Base-by-base conservation (phyloP, 2,113 vertebrate genomes). In the Orcinus orca region DNA sequence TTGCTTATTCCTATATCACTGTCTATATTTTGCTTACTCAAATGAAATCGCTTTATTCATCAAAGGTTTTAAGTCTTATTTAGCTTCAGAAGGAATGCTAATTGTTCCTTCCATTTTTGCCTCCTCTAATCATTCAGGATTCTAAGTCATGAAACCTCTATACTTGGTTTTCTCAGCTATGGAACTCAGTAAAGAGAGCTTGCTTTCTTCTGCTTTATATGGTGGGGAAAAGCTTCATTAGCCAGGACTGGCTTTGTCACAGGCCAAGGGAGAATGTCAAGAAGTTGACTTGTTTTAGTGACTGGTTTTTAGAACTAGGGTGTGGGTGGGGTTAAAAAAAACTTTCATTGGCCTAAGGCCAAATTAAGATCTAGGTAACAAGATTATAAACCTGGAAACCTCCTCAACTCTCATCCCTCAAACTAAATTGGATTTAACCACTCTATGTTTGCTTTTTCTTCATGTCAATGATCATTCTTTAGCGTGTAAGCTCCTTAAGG, bases 231-330 rank as follows among this genome's bases (percentile, higher is more conserved):
- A 71, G 6, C 26, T 38, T 85, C 36, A 25, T 79, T 85, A 58
- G 31, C 18, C 36, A 58, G 31, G 18, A 47, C 36, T 89, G 47
- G 5, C 71, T 88, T 92, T 92, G 44, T 73, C 47, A 38, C 1
- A 33, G 33, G 33, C 6, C 13, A 9, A 88, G 10, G 33, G 33
- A 53, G 41, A 65, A 80, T 85, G 33, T 12, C 36, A 74, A 94
- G 84, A 95, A 77, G 38, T 47, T 97, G 85, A 89, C 81, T 55
- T 90, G 21, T 82, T 65, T 95, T 62, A 83, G 68, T 77, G 68
- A 71, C 90, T 89, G 9, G 1, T 33, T 92, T 86, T 80, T 53
- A 77, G 53, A 58, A 93, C 14, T 41, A 63, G 62, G 7, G 7
- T 60, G 31, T 92, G 12, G 58, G 26, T 63, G 26, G 18, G 60